These are phyloP conservation scores for Hesperophylax magnus DNA, from an alignment of 1,140 invertebrate species.

Conservation along the genomic window DNA sequence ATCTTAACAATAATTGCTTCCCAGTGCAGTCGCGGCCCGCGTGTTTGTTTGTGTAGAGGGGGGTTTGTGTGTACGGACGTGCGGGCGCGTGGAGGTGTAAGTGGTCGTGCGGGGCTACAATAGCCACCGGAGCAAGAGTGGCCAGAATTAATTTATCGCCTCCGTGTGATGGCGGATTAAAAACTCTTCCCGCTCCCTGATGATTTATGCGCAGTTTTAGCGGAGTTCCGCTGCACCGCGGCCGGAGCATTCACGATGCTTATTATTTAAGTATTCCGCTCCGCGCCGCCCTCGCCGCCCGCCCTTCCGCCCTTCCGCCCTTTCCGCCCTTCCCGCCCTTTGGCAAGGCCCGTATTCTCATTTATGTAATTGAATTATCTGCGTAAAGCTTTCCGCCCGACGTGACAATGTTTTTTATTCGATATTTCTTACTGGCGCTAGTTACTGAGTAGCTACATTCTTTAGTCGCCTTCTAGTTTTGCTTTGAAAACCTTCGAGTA, in stretches of 20 bases:
- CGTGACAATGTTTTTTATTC: conserved; percentile 20
- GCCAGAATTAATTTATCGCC: conserved; percentile 55
- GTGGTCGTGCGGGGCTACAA: conserved; percentile 4
- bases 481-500: too few relatives aligned
- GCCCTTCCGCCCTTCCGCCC: background rate
- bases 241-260: conserved; percentile 17
- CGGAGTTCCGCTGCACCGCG: conserved; percentile 38
- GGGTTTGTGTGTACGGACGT: too few relatives aligned
- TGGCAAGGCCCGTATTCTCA: conserved; percentile 22
- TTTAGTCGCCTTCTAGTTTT: too few relatives aligned
- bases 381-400: conserved; percentile 13
- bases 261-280: conserved; percentile 11
- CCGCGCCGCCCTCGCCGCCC: background rate
- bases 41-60: too few relatives aligned
- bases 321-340: background rate
- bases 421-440: background rate
- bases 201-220: conserved; percentile 52
- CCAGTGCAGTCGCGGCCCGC: too few relatives aligned
- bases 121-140: conserved; percentile 12
- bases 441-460: too few relatives aligned
- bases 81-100: background rate
- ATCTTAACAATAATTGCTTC: too few relatives aligned
- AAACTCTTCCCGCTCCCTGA: conserved; percentile 42
- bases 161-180: conserved; percentile 51
- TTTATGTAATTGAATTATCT: conserved; percentile 32